Evolutionary conservation across 53 echinoderm and acorn worm species (phyloP), one percentile per base, ranked within the genome.

Genomic region (Crossaster papposus): DNA sequence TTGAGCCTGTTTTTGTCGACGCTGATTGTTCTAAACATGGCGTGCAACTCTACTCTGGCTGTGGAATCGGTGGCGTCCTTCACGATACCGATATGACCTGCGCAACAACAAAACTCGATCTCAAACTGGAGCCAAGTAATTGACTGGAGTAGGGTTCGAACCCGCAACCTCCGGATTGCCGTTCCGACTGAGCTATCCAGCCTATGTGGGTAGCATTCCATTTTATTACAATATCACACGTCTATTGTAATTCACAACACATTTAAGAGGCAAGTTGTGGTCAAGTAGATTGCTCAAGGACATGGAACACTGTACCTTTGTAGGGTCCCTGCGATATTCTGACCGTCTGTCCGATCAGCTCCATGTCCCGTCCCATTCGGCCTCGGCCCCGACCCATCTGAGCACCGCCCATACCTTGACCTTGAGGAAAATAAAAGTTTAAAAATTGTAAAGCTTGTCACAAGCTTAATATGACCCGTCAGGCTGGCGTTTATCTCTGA

Each of bases 1-100:
- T 94, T 92, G 72, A 98, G 90, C 30, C 96, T 90, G 63, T 90
- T 94, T 75, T 96, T 91, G 88, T 98, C 98, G 7, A 98, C 98
- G 33, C 91, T 93, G 35, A 98, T 98, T 4, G 98, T 98, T 65
- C 93, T 94, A 70, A 90, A 93, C 85, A 82, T 98, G 23, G 98
- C 81, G 74, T 98, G 98, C 30, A 98, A 90, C 62, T 98, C 98
- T 12, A 98, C 90, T 24, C 98, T 89, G 8, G 96, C 98, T 11
- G 98, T 96, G 2, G 98, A 94, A 4, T 98, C 98, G 1, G 98
- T 98, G 0, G 98, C 96, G 80, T 98, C 98, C 51, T 98, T 98
- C 31, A 98, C 96, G 29, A 98, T 98, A 86, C 98, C 98, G 74
- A 98, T 96, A 51, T 96, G 93, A 92, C 98, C 98, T 98, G 36